phyloP scores from a whole-genome alignment of 2,888 invertebrate species.

The Drosophila eohydei region DNA sequence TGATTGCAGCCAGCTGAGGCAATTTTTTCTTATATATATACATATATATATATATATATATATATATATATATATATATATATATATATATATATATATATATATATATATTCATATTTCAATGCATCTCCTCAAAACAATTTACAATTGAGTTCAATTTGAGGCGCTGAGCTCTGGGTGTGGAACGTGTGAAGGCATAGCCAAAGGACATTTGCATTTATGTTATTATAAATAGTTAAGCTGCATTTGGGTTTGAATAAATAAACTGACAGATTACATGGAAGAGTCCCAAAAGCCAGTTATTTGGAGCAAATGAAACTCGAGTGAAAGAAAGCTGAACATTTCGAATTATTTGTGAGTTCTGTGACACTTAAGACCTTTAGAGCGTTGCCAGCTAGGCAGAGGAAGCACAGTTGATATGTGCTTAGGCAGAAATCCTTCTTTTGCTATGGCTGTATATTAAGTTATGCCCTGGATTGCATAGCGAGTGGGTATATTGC shows the following conservation, averaged over 20 bases:
- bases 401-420: no score
- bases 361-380: no score
- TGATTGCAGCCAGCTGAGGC: slow-evolving; percentile 47
- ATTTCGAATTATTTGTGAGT: no score
- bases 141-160: slow-evolving; percentile 23
- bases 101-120: neutral
- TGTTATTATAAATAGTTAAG: slow-evolving; percentile 20
- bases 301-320: neutral
- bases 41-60: slow-evolving; percentile 3
- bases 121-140: slow-evolving; percentile 23
- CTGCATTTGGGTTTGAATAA: slow-evolving; percentile 20
- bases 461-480: no score
- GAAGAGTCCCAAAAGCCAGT: neutral
- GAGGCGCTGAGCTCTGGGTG: neutral
- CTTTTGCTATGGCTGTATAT: no score
- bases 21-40: slow-evolving; percentile 22
- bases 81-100: neutral
- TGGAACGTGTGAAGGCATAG: neutral
- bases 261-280: slow-evolving; percentile 5
- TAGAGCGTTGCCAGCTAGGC: no score
- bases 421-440: no score
- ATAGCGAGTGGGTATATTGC: no score
- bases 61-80: slow-evolving; percentile 5
- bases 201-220: slow-evolving; percentile 7
- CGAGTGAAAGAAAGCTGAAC: no score